These are phyloP conservation scores for Neoaliturus tenellus DNA, from an alignment of 2,888 invertebrate species.

Conservation along the genomic window DNA sequence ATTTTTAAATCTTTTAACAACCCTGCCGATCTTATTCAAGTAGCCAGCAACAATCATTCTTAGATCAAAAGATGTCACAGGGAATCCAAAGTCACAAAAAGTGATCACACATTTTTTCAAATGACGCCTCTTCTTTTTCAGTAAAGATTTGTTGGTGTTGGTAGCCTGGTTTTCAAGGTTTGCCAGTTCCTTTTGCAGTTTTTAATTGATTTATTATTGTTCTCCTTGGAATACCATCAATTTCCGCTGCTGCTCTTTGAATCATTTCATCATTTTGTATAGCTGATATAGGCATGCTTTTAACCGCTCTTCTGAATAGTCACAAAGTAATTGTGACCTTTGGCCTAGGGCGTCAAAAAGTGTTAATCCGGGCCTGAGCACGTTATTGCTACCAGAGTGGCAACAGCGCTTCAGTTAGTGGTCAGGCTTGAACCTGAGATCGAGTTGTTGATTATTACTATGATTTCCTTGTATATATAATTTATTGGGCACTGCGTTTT, in stretches of 20 bases:
- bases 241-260: slow-evolving; percentile 58
- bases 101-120: slow-evolving; percentile 60
- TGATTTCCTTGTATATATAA: no score
- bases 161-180: slow-evolving; percentile 51
- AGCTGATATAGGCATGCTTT: no score
- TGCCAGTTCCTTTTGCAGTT: slow-evolving; percentile 54
- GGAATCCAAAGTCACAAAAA: slow-evolving; percentile 65
- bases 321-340: no score
- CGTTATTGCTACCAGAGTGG: no score
- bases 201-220: slow-evolving; percentile 61
- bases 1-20: slow-evolving; percentile 62
- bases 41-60: slow-evolving; percentile 55
- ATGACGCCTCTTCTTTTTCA: slow-evolving; percentile 64
- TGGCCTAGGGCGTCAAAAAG: no score
- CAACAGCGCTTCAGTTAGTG: no score
- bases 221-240: slow-evolving; percentile 57
- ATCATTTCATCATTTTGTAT: slow-evolving; percentile 54
- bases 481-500: no score
- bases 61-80: slow-evolving; percentile 61
- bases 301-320: no score
- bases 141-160: slow-evolving; percentile 60
- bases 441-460: no score
- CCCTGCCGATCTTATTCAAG: slow-evolving; percentile 57
- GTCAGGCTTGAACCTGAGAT: no score
- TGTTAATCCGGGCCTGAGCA: no score